These are phyloP conservation scores for Anniella stebbinsi DNA, from an alignment of 2,797 vertebrate species.

Conservation along the genomic window DNA sequence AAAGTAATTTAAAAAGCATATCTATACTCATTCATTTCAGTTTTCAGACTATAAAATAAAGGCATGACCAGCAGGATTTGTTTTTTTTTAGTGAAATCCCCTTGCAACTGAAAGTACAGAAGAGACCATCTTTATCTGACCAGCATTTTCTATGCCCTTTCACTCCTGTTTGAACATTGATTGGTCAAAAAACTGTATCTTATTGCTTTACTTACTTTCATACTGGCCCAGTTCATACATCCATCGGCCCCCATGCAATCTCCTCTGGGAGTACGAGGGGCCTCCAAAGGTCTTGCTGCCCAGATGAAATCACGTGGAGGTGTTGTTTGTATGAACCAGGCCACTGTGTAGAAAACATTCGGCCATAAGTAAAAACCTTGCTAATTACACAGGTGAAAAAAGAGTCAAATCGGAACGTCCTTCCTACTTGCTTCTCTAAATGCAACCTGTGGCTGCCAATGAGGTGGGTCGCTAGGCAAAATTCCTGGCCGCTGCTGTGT, in stretches of 20 bases:
- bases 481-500: not conserved
- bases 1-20: constrained; percentile 70
- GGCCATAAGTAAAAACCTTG: not conserved
- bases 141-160: not conserved
- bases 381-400: not conserved
- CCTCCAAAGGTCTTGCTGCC: not conserved
- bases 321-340: not conserved
- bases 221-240: not conserved
- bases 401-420: not conserved
- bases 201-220: not conserved
- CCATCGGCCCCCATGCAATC: not conserved
- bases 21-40: constrained; percentile 26
- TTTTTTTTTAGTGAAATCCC: constrained; percentile 22
- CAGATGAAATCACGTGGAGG: not conserved
- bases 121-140: not conserved
- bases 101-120: not conserved
- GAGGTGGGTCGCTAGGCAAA: too few species aligned
- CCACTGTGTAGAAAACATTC: not conserved
- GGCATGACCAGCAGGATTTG: constrained; percentile 20
- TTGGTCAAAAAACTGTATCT: not conserved
- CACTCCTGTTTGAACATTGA: not conserved
- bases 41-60: constrained; percentile 66
- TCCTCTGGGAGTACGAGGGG: not conserved
- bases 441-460: not conserved
- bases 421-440: not conserved